phyloP scores from a whole-genome alignment of 2,888 invertebrate species.

The Yponomeuta cagnagella region DNA sequence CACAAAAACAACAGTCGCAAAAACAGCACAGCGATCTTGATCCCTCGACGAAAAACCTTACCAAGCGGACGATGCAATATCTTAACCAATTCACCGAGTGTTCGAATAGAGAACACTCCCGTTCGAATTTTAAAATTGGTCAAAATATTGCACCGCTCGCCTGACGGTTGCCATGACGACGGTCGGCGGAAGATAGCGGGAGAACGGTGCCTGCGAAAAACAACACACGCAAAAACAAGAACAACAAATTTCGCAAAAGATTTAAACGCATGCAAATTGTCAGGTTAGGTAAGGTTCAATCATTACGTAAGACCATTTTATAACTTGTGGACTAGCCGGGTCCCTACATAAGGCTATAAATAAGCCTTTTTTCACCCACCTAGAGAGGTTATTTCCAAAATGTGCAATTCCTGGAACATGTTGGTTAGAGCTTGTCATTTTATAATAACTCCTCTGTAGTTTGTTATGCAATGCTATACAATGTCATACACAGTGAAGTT shows the following conservation, averaged over 20 bases:
- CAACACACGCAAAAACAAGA: not conserved
- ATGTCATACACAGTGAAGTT: no score
- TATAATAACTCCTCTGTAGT: no score
- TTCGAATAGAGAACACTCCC: slow-evolving; percentile 26
- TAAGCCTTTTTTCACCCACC: no score
- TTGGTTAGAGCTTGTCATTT: no score
- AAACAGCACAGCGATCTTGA: slow-evolving; percentile 20
- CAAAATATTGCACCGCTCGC: slow-evolving; percentile 72
- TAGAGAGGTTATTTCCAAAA: no score
- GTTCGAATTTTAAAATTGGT: slow-evolving; percentile 60
- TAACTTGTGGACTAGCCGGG: no score
- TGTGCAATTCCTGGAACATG: no score
- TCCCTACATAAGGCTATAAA: no score
- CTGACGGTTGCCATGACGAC: slow-evolving; percentile 37
- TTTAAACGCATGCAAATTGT: no score
- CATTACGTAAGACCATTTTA: no score
- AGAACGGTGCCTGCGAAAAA: not conserved
- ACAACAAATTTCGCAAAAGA: not conserved
- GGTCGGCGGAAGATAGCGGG: not conserved
- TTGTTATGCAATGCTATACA: no score
- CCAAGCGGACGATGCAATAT: slow-evolving; percentile 72
- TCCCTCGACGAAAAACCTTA: slow-evolving; percentile 44
- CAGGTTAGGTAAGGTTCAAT: no score
- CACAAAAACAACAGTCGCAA: slow-evolving; percentile 19
- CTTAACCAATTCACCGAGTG: slow-evolving; percentile 69